phyloP scores from a whole-genome alignment of 1,140 invertebrate genomes.

The Drosophila obscura region DNA sequence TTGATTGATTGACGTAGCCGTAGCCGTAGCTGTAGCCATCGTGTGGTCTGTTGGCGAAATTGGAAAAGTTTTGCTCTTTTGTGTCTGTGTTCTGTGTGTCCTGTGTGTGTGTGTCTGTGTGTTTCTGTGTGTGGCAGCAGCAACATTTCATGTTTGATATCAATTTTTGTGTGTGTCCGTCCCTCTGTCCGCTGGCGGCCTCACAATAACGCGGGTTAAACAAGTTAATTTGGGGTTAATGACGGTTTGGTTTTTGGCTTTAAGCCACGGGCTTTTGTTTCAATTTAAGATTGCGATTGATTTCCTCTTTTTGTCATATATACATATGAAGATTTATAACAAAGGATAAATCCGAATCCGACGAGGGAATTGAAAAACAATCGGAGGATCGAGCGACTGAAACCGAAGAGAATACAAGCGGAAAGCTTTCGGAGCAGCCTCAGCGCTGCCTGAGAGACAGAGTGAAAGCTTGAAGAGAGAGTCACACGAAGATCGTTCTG shows the following conservation, averaged over 20 bases:
- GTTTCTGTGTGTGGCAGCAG: neutral
- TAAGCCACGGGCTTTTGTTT: neutral
- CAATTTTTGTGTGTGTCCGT: conserved; percentile 18
- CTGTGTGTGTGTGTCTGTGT: neutral
- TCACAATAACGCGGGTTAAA: conserved; percentile 31
- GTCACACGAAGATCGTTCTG: no score
- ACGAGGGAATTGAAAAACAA: no score
- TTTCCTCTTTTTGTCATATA: no score
- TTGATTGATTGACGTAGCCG: conserved; percentile 63
- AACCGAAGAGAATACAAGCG: no score
- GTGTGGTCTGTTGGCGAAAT: conserved; percentile 18
- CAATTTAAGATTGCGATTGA: conserved; percentile 3
- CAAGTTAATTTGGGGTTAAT: conserved; percentile 51
- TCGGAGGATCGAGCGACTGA: no score
- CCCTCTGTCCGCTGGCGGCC: neutral
- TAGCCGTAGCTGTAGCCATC: conserved; percentile 5
- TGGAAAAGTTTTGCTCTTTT: conserved; percentile 36
- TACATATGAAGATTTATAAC: no score
- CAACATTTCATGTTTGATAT: conserved; percentile 45
- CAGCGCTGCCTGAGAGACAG: no score
- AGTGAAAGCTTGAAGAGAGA: no score
- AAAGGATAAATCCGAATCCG: no score
- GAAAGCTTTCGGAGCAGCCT: no score
- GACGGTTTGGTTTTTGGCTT: conserved; percentile 17
- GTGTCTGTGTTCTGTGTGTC: neutral